Percentiles rank a stretch among this genome's conserved stretches.
These are phyloP conservation scores for Pterocles gutturalis DNA, from an alignment of 2,113 vertebrate genomes.

Conservation along the genomic window DNA sequence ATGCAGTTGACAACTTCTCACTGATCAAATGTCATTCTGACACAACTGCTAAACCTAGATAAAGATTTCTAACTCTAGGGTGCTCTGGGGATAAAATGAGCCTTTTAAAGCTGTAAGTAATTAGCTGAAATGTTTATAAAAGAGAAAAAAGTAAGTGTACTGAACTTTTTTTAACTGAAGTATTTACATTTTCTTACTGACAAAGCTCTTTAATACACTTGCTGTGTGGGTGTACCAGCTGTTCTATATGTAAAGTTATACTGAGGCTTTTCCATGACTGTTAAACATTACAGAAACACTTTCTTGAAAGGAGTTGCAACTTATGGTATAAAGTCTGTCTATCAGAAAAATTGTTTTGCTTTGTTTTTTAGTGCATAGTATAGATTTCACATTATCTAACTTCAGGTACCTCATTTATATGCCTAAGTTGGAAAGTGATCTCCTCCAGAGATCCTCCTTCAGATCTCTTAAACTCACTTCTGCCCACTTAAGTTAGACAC, in stretches of 20 bases:
- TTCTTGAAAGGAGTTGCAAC: not conserved
- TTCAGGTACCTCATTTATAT: not conserved
- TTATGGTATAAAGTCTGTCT: not conserved
- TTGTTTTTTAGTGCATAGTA: not conserved
- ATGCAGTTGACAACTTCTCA: slow-evolving; percentile 46
- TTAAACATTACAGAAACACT: slow-evolving; percentile 15
- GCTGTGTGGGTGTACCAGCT: slow-evolving; percentile 38
- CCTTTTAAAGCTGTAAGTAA: slow-evolving; percentile 64
- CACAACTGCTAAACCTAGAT: slow-evolving; percentile 48
- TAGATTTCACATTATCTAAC: not conserved
- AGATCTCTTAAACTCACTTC: not conserved
- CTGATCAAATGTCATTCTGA: slow-evolving; percentile 67
- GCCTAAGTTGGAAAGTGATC: not conserved
- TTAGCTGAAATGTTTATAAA: slow-evolving; percentile 73
- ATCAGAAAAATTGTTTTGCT: not conserved
- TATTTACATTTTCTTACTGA: slow-evolving; percentile 63
- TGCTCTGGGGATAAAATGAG: slow-evolving; percentile 44
- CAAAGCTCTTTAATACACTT: slow-evolving; percentile 41
- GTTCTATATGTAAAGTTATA: slow-evolving; percentile 42
- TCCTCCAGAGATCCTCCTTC: not conserved
- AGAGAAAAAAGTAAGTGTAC: slow-evolving; percentile 10
- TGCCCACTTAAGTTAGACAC: not conserved
- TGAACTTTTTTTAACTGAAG: slow-evolving; percentile 51
- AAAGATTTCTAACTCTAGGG: slow-evolving; percentile 47
- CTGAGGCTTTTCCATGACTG: not conserved